A percentile compares a stretch with the other conserved stretches of the same genome.
These are phyloP conservation scores for Boloria euphrosyne DNA, from an alignment of 2,888 invertebrate genomes.

Conservation along the genomic window DNA sequence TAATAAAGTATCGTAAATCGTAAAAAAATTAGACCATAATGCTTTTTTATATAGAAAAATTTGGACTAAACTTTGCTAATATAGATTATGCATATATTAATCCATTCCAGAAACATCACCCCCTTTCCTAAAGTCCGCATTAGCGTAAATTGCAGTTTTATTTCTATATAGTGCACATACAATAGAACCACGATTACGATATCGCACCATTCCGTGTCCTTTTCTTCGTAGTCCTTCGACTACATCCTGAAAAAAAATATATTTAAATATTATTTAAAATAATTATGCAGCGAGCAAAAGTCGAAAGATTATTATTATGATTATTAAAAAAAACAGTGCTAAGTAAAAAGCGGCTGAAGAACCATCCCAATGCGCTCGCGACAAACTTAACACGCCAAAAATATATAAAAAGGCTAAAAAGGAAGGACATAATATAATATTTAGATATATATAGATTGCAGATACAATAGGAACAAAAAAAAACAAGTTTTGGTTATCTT, in stretches of 20 bases:
- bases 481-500: too few species aligned
- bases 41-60: neutral
- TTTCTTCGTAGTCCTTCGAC: conserved; percentile 83
- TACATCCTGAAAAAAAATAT: conserved; percentile 73
- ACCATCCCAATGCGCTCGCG: too few species aligned
- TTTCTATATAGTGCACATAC: conserved; percentile 86
- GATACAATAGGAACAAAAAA: too few species aligned
- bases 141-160: conserved; percentile 85
- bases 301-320: too few species aligned
- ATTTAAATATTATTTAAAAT: conserved; percentile 17
- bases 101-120: conserved; percentile 89
- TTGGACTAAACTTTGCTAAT: neutral
- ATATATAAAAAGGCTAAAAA: too few species aligned
- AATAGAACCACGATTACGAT: conserved; percentile 85
- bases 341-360: too few species aligned
- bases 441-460: too few species aligned
- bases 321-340: too few species aligned
- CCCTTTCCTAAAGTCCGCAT: conserved; percentile 91
- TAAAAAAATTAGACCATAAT: neutral
- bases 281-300: too few species aligned
- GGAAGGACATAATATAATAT: too few species aligned
- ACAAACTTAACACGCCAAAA: too few species aligned
- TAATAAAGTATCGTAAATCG: too few species aligned
- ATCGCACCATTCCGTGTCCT: conserved; percentile 86
- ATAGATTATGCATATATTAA: conserved; percentile 44